Evolutionary conservation across 2,888 invertebrate genomes (phyloP), one percentile per base, ranked within the genome.

Genomic region (Ectobius pallidus): DNA sequence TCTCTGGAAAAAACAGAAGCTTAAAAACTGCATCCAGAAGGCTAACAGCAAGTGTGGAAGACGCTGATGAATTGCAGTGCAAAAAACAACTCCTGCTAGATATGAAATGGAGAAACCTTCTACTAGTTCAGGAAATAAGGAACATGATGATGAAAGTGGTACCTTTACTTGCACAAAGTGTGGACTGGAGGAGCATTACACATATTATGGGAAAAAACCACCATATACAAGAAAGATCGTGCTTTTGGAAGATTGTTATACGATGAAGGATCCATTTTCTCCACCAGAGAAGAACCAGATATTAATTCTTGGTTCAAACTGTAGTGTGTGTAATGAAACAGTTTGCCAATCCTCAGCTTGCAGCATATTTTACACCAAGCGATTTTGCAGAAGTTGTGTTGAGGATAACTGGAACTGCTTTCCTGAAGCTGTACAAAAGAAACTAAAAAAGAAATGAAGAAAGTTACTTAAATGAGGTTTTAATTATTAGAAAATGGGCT

Each of bases 241-340:
- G 42, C 88, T 94, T 71, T 84, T 86, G 77, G 93, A 94, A 80
- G 88, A 92, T 39, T 90, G 89, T 75, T 96, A 91, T 82, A 83
- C 95, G 0, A 91, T 93, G 88, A 92, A 91, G 79, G 95, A 96
- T 83, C 96, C 96, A 0, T 96, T 95, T 80, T 88, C 89, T 78
- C 87, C 91, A 1, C 89, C 90, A 6, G 89, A 89, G 71, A 90
- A 88, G 80, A 89, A 91, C n/a, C 92, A 94, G 82, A 90, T 91
- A 79, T 83, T 94, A 74, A 86, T 94, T 3, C 80, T 96, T 20
- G 96, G 96, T 1, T 86, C 90, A 14, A 89, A 93, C 80, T 96
- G 96, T 82, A 82, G 85, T 27, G 78, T 85, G 22, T 96, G 96
- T 83, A 81, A 85, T 2, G 87, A 86, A 78, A 78, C 86, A 74